A percentile compares a stretch with the other conserved stretches of the same genome.
These are phyloP conservation scores for Heterochromis multidens DNA, from an alignment of 2,113 vertebrate species.

Conservation along the genomic window DNA sequence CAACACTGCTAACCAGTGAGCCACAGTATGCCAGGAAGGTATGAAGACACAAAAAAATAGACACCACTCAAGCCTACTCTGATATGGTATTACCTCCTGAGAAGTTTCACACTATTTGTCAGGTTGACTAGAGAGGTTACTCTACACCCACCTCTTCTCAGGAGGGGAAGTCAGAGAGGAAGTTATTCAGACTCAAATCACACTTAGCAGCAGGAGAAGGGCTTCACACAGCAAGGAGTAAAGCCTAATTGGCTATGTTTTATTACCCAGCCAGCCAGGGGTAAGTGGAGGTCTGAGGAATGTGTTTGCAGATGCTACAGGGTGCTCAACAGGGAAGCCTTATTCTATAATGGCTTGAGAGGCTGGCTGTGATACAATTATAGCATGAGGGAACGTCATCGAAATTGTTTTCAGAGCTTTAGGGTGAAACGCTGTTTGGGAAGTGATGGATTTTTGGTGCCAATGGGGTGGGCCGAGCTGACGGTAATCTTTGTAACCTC, in stretches of 20 bases:
- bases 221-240: slow-evolving; percentile 48
- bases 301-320: slow-evolving; percentile 58
- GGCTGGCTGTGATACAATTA: slow-evolving; percentile 26
- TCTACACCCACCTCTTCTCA: slow-evolving; percentile 16
- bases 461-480: slow-evolving; percentile 17
- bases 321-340: slow-evolving; percentile 28
- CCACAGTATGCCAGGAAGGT: not conserved
- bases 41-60: not conserved
- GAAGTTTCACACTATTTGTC: slow-evolving; percentile 10
- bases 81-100: not conserved
- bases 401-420: slow-evolving; percentile 14
- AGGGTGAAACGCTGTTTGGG: slow-evolving; percentile 3
- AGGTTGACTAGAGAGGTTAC: not conserved
- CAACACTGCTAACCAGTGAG: not conserved
- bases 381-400: slow-evolving; percentile 3
- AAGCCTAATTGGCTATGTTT: slow-evolving; percentile 63
- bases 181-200: slow-evolving; percentile 59
- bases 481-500: slow-evolving; percentile 42
- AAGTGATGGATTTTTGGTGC: slow-evolving; percentile 41
- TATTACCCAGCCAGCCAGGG: slow-evolving; percentile 51
- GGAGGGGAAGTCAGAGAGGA: slow-evolving; percentile 34
- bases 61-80: not conserved
- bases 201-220: slow-evolving; percentile 46
- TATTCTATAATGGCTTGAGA: slow-evolving; percentile 32
- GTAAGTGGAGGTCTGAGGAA: slow-evolving; percentile 52